A percentile compares a stretch with the other conserved stretches of the same genome.
These are phyloP conservation scores for Psettodes erumei DNA, from an alignment of 2,113 vertebrate species.

Conservation along the genomic window DNA sequence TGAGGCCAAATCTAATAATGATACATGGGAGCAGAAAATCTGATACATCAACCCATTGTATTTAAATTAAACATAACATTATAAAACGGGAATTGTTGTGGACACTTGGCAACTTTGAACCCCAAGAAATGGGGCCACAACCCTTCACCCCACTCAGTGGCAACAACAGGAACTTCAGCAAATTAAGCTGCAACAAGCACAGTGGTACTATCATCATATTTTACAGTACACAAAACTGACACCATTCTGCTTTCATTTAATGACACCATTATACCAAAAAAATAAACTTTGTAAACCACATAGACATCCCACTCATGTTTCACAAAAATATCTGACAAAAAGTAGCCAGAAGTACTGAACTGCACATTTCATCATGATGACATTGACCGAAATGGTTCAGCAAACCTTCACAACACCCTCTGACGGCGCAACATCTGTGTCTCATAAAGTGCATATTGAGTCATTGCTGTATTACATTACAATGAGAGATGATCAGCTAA, in stretches of 20 bases:
- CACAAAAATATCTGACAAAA: constrained; percentile 30
- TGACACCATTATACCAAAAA: constrained; percentile 35
- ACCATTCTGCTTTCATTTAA: constrained; percentile 43
- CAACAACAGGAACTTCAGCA: background rate
- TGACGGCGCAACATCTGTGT: constrained; percentile 38
- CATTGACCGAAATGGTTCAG: constrained; percentile 36
- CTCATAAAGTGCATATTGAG: constrained; percentile 70
- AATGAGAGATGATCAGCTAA: constrained; percentile 10
- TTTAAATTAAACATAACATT: no score
- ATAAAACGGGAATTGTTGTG: no score
- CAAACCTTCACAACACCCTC: constrained; percentile 44
- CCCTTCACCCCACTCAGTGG: background rate
- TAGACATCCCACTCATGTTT: constrained; percentile 22
- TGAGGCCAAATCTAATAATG: no score
- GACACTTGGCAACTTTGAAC: background rate
- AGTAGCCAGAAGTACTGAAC: constrained; percentile 18
- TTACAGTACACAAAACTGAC: constrained; percentile 50
- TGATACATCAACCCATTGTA: no score
- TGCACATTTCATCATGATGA: constrained; percentile 31
- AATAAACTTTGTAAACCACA: constrained; percentile 50
- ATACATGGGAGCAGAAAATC: no score
- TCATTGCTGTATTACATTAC: constrained; percentile 40
- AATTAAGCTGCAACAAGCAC: background rate
- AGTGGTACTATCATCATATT: constrained; percentile 6
- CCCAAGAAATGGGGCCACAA: background rate